Conservation (phyloP, 2,113 vertebrate species). For the Nibea albiflora region DNA sequence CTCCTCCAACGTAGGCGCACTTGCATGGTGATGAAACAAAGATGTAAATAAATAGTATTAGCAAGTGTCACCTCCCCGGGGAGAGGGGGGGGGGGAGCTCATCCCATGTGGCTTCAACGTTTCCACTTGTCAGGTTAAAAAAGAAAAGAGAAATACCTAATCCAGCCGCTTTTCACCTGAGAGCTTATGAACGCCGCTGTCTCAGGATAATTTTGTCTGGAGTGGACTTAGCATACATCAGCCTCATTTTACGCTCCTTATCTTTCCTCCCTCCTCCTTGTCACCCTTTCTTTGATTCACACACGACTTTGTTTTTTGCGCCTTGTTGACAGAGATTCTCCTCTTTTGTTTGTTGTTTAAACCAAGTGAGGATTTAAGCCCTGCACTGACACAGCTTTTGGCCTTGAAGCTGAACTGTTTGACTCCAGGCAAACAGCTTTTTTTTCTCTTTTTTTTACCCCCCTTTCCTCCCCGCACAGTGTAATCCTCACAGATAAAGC, state of each 20-base stretch:
- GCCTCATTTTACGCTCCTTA: conserved; percentile 66
- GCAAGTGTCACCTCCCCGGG: conserved; percentile 56
- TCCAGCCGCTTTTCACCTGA: conserved; percentile 65
- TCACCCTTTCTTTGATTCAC: conserved; percentile 65
- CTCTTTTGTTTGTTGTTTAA: conserved; percentile 74
- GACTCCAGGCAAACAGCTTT: conserved; percentile 65
- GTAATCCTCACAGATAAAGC: conserved; percentile 79
- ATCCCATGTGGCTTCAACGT: conserved; percentile 57
- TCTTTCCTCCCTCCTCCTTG: conserved; percentile 55
- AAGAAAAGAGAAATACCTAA: conserved; percentile 49
- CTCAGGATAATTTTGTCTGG: conserved; percentile 65
- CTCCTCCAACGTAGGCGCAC: conserved; percentile 23
- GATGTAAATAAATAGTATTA: conserved; percentile 77
- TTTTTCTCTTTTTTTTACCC: conserved; percentile 6
- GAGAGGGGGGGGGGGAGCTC: conserved; percentile 19
- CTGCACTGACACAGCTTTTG: conserved; percentile 68
- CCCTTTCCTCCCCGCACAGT: conserved; percentile 9
- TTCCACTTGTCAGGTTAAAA: conserved; percentile 63
- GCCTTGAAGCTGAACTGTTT: conserved; percentile 68
- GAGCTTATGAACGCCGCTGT: conserved; percentile 58
- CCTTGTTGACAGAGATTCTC: conserved; percentile 67
- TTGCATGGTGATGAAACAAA: conserved; percentile 42
- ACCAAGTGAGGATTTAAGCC: conserved; percentile 69
- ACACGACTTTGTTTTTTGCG: conserved; percentile 60
- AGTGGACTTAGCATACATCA: conserved; percentile 78